Percentiles rank a stretch among this genome's conserved stretches.
phyloP scores from a whole-genome alignment of 2,888 invertebrate species.

The Pristionchus fissidentatus region DNA sequence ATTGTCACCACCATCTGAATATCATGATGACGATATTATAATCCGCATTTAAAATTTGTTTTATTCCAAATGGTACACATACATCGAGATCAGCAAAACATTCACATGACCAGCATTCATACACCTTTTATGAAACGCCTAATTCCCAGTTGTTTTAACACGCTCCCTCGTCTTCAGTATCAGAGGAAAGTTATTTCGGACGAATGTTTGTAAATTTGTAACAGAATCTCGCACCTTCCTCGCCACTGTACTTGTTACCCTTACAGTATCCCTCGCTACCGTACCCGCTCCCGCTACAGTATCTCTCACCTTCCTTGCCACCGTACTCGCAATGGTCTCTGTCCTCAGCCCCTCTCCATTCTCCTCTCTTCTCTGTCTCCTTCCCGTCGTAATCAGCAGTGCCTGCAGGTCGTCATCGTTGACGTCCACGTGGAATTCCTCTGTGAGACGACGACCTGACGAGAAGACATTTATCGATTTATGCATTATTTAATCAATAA shows the following conservation, averaged over 20 bases:
- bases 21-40: too few relatives aligned
- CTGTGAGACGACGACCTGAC: conserved; percentile 64
- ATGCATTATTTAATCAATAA: background rate
- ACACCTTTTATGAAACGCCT: too few relatives aligned
- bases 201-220: too few relatives aligned
- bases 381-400: background rate
- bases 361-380: background rate
- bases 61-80: too few relatives aligned
- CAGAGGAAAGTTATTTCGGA: too few relatives aligned
- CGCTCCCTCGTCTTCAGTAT: too few relatives aligned
- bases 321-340: conserved; percentile 20
- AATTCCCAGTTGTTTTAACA: too few relatives aligned
- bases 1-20: too few relatives aligned
- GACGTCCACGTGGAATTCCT: conserved; percentile 67
- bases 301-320: conserved; percentile 16
- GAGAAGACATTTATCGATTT: background rate
- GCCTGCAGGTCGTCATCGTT: conserved; percentile 56
- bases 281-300: background rate
- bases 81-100: too few relatives aligned
- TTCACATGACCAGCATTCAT: too few relatives aligned
- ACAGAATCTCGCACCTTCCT: conserved; percentile 9
- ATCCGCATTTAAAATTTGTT: too few relatives aligned
- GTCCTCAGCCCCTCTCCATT: conserved; percentile 35
- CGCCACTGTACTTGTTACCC: background rate
- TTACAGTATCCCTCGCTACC: background rate